Evolutionary conservation across 2,797 vertebrate species (phyloP).

Genomic region (Ammospiza maritima): DNA sequence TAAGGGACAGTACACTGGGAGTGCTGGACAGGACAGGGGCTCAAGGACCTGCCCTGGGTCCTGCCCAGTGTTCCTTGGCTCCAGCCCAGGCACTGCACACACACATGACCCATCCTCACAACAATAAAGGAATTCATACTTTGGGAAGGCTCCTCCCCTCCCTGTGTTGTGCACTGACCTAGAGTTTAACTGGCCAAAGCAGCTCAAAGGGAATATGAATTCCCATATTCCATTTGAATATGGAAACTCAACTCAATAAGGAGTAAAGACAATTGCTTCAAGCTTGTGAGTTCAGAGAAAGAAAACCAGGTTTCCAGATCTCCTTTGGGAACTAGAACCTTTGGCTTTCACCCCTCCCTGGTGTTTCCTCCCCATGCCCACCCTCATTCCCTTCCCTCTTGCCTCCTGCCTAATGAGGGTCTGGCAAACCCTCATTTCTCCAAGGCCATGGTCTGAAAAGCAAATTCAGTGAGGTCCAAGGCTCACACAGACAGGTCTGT

Average conservation of each 20-base stretch:
- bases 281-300: neutral
- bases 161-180: neutral
- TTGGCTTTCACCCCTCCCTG: neutral
- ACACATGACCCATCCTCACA: neutral
- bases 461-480: neutral
- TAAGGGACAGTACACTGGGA: fast-evolving
- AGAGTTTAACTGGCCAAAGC: neutral
- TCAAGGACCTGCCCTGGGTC: neutral
- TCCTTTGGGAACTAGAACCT: neutral
- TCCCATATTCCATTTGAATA: neutral
- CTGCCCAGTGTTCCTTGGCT: neutral
- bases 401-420: neutral
- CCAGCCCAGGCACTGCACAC: neutral
- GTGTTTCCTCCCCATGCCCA: neutral
- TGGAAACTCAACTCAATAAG: neutral
- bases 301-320: neutral
- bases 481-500: neutral
- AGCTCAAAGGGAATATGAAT: neutral
- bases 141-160: constrained; percentile 11
- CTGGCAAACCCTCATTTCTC: neutral
- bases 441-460: neutral
- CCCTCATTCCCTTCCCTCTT: neutral
- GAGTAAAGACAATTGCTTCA: neutral
- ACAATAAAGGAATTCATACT: constrained; percentile 17
- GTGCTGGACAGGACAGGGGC: neutral